Evolutionary conservation across 2,113 vertebrate species (phyloP).

Genomic region (Proterorhinus semilunaris): DNA sequence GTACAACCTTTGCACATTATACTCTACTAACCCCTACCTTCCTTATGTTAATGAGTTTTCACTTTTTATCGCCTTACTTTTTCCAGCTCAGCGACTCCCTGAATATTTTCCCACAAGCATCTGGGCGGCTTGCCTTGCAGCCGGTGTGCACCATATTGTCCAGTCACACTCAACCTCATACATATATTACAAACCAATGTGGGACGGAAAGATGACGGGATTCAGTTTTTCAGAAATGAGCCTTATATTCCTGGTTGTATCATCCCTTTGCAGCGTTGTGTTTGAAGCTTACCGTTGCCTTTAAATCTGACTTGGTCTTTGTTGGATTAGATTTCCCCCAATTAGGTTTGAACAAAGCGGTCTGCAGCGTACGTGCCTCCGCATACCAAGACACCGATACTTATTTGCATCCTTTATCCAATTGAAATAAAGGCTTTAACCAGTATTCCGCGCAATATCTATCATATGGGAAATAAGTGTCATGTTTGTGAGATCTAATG

Average conservation of each 20-base stretch:
- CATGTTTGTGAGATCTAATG: conserved; percentile 12
- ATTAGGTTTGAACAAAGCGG: conserved; percentile 37
- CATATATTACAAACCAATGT: conserved; percentile 8
- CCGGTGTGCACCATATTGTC: conserved; percentile 27
- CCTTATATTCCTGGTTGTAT: neutral
- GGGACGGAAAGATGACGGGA: neutral
- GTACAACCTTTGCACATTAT: neutral
- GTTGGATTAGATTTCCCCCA: conserved; percentile 55
- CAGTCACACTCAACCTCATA: conserved; percentile 8
- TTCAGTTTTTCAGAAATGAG: neutral
- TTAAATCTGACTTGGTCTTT: conserved; percentile 47
- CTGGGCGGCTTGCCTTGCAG: conserved; percentile 2
- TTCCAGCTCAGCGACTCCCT: conserved; percentile 32
- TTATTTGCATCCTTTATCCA: conserved; percentile 38
- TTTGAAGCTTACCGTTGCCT: conserved; percentile 1
- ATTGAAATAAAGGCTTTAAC: conserved; percentile 18
- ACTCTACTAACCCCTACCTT: neutral
- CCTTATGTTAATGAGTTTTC: conserved; percentile 28
- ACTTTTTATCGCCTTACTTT: conserved; percentile 27
- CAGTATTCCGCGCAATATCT: neutral
- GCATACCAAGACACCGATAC: conserved; percentile 50
- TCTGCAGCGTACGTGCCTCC: conserved; percentile 38
- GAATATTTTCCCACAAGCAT: conserved; percentile 31
- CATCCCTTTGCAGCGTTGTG: neutral
- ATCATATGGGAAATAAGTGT: conserved; percentile 34